These are phyloP conservation scores for Lycophotia porphyrea DNA, from an alignment of 2,888 invertebrate genomes.

Conservation along the genomic window DNA sequence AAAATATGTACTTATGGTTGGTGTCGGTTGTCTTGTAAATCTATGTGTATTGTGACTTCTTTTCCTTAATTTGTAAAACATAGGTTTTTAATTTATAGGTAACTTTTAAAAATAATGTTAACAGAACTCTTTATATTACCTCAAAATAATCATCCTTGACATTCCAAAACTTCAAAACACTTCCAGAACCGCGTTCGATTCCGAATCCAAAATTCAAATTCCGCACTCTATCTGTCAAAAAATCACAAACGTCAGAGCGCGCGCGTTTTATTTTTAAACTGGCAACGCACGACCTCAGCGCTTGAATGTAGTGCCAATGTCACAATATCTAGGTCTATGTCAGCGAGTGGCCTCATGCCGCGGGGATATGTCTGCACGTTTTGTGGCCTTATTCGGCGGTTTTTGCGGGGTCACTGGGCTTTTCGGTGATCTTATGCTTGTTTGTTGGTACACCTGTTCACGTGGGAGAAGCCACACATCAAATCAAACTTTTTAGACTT, in stretches of 20 bases:
- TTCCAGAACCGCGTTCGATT: constrained; percentile 10
- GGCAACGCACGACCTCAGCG: constrained; percentile 86
- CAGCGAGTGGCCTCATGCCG: constrained; percentile 83
- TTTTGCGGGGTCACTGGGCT: constrained; percentile 73
- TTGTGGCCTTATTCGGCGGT: constrained; percentile 77
- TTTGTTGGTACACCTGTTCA: constrained; percentile 54
- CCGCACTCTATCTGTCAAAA: constrained; percentile 70
- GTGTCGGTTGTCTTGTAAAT: background rate
- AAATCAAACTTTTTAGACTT: constrained; percentile 2
- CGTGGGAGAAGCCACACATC: constrained; percentile 34
- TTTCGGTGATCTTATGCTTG: constrained; percentile 64
- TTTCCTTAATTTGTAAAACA: constrained; percentile 6
- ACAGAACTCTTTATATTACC: constrained; percentile 27
- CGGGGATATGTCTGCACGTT: constrained; percentile 74
- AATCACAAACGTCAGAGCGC: constrained; percentile 71
- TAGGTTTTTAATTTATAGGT: background rate
- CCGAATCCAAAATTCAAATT: constrained; percentile 44
- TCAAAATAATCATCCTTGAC: constrained; percentile 19
- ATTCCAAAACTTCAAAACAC: constrained; percentile 25
- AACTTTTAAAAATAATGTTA: background rate
- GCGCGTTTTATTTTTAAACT: constrained; percentile 87
- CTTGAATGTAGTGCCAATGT: constrained; percentile 90
- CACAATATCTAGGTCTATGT: constrained; percentile 89
- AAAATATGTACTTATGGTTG: background rate
- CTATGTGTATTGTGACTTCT: background rate